phyloP scores from a whole-genome alignment of 2,888 invertebrate genomes.

The Tolmerus cingulatus region DNA sequence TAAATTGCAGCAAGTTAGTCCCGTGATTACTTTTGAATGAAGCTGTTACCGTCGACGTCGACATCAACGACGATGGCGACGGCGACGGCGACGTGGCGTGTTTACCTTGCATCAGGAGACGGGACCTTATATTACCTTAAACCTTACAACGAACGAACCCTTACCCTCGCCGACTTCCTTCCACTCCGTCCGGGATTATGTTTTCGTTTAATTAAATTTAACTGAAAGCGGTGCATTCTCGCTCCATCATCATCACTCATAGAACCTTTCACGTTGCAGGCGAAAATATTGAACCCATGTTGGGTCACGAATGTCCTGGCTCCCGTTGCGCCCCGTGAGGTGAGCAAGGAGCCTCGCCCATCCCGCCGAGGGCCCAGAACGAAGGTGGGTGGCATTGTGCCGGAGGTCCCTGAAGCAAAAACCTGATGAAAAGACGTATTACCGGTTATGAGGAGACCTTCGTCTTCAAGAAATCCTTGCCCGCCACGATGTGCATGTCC shows the following conservation, averaged over 20 bases:
- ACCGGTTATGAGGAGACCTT: neutral
- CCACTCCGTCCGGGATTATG: neutral
- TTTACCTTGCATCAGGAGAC: neutral
- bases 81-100: neutral
- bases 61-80: neutral
- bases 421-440: neutral
- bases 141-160: neutral
- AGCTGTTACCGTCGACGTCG: neutral
- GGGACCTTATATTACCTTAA: neutral
- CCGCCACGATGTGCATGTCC: neutral
- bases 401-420: neutral
- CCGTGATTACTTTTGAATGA: neutral
- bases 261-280: neutral
- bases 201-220: slow-evolving; percentile 18
- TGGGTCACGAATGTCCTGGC: neutral
- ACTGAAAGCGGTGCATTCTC: slow-evolving; percentile 16
- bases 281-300: neutral
- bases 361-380: neutral
- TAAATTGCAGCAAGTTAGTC: neutral
- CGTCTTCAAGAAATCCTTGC: neutral
- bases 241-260: slow-evolving; percentile 10
- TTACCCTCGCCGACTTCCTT: neutral
- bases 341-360: neutral
- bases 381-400: neutral
- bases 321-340: neutral